phyloP scores from a whole-genome alignment of 2,113 vertebrate species.

The Ondatra zibethicus region DNA sequence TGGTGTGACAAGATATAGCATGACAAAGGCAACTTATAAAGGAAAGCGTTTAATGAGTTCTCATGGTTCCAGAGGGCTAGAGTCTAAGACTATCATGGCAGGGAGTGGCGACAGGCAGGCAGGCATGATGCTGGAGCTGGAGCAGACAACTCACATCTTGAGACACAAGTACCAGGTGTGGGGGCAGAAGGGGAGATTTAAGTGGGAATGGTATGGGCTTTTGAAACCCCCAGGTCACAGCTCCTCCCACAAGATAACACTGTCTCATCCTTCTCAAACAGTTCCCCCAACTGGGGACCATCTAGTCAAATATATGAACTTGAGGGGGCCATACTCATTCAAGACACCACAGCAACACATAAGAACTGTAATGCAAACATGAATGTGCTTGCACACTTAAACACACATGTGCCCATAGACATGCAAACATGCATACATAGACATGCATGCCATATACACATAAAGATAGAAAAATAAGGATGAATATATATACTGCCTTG shows the following conservation, averaged over 20 bases:
- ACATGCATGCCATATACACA: no score
- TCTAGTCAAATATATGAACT: not conserved
- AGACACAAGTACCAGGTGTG: not conserved
- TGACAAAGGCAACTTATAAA: not conserved
- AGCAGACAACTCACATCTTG: not conserved
- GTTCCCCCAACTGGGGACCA: not conserved
- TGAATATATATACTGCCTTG: not conserved
- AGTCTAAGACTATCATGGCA: not conserved
- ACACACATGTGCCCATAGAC: no score
- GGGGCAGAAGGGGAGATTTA: not conserved
- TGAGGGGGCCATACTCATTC: not conserved
- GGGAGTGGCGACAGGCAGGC: not conserved
- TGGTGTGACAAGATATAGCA: not conserved
- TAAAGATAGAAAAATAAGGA: no score
- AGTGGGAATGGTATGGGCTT: not conserved
- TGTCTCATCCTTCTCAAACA: not conserved
- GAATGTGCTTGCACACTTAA: no score
- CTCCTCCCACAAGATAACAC: not conserved
- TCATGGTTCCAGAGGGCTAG: not conserved
- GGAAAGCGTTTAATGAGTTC: not conserved
- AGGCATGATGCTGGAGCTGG: not conserved
- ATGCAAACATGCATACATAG: no score
- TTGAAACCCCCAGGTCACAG: not conserved
- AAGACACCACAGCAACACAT: not conserved
- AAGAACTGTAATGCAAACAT: slow-evolving; percentile 39